Base-by-base conservation (phyloP, 2,113 vertebrate genomes). In the Ctenodactylus gundi region DNA sequence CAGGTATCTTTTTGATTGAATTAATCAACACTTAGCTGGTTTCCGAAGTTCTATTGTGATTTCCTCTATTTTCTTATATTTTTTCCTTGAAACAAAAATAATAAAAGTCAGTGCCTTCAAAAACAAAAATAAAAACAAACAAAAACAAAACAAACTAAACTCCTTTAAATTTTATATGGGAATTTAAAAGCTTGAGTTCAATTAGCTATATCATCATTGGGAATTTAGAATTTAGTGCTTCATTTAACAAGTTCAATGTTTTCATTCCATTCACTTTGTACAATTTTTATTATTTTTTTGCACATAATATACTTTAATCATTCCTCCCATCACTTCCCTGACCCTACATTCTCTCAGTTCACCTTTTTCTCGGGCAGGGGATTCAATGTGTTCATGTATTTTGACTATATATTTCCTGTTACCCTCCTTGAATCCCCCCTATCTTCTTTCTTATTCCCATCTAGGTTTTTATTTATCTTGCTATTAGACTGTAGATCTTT, bases 11-110 rank as follows among this genome's bases (percentile, higher is more conserved):
- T 72, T 67, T 39, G 31, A 27, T 41, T 29, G 64, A 84, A 83
- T 96, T 39, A 75, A 29, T 87, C 80, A 73, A 85, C 29, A 62
- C 18, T 46, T 80, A 60, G 17, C 20, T 36, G 85, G 67, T 93
- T 88, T 94, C 84, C 36, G 81, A 72, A 89, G 46, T 72, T 55
- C 34, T 64, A 20, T 89, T 92, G 34, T 78, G 57, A 89, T 75
- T 34, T 64, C 55, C 39, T 58, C 29, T 60, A 44, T 72, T 51
- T 90, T 84, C 10, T 86, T 67, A 80, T 0, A 46, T 36, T n/a
- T 84, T 84, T 34, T 80, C 39, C 25, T 85, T 70, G 53, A 81
- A 76, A 51, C 55, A 82, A 82, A 81, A 58, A 80, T 44, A 65
- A 41, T n/a, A 84, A 75, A 39, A 20, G 41, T n/a, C 1, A n/a